Evolutionary conservation across 1,140 invertebrate genomes (phyloP).

Genomic region (Sinella curviseta): DNA sequence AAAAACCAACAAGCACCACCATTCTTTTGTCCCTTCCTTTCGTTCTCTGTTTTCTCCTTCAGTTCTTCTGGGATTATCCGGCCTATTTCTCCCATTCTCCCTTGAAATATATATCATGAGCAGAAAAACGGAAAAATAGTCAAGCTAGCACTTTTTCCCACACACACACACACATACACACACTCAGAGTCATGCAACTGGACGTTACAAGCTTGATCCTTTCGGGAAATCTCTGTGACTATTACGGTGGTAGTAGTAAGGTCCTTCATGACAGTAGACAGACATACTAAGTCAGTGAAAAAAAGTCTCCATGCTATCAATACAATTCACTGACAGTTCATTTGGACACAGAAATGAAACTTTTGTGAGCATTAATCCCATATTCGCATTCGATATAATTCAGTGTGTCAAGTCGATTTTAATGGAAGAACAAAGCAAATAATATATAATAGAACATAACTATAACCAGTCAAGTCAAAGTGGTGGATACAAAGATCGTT

Average conservation of each 20-base stretch:
- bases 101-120: slow-evolving; percentile 11
- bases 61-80: slow-evolving; percentile 23
- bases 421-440: slow-evolving; percentile 6
- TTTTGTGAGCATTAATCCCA: slow-evolving; percentile 18
- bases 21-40: slow-evolving; percentile 1
- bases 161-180: not conserved
- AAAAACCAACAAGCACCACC: slow-evolving; percentile 12
- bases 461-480: not conserved
- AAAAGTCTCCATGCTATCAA: slow-evolving; percentile 17
- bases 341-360: not conserved
- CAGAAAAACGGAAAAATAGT: slow-evolving; percentile 5
- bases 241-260: not conserved
- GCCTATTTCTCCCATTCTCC: slow-evolving; percentile 21
- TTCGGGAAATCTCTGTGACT: slow-evolving; percentile 22
- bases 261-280: slow-evolving; percentile 13
- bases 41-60: slow-evolving; percentile 12
- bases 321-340: slow-evolving; percentile 26
- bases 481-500: not conserved
- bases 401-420: slow-evolving; percentile 20
- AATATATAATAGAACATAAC: not conserved
- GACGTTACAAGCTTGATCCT: slow-evolving; percentile 21
- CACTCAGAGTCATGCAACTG: not conserved
- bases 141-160: slow-evolving; percentile 19
- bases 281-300: slow-evolving; percentile 18
- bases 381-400: not conserved